These are phyloP conservation scores for Parambassis ranga DNA, from an alignment of 2,797 vertebrate genomes.

Conservation along the genomic window DNA sequence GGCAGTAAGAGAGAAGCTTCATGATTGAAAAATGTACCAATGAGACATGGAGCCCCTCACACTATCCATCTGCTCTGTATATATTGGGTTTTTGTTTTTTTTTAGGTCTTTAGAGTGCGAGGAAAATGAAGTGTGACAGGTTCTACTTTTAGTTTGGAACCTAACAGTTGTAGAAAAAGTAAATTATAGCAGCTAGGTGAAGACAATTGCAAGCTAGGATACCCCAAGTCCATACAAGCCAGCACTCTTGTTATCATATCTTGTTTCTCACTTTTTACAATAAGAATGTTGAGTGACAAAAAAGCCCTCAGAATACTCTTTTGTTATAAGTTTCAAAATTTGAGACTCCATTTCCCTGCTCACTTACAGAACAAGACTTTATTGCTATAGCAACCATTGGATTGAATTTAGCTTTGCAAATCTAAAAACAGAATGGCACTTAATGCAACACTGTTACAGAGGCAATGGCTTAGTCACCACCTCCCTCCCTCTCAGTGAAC, in stretches of 20 bases:
- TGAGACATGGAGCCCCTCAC: neutral
- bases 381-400: constrained; percentile 47
- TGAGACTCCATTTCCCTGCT: constrained; percentile 4
- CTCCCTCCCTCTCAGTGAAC: neutral
- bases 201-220: no score
- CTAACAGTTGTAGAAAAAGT: no score
- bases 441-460: constrained; percentile 35
- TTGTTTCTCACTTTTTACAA: no score
- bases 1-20: neutral
- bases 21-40: constrained; percentile 13
- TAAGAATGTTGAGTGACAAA: no score
- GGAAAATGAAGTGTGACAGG: constrained; percentile 25
- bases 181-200: no score
- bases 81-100: constrained; percentile 21
- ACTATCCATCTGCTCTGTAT: neutral
- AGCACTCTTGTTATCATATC: no score
- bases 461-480: constrained; percentile 36
- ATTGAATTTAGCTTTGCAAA: constrained; percentile 20
- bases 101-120: constrained; percentile 29
- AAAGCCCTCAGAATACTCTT: no score
- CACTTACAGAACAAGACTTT: constrained; percentile 32
- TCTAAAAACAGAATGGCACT: constrained; percentile 43
- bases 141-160: constrained; percentile 31
- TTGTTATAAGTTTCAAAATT: constrained; percentile 1
- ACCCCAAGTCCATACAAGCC: no score